Conservation (phyloP, 2,797 vertebrate genomes). For the Amniataba percoides region DNA sequence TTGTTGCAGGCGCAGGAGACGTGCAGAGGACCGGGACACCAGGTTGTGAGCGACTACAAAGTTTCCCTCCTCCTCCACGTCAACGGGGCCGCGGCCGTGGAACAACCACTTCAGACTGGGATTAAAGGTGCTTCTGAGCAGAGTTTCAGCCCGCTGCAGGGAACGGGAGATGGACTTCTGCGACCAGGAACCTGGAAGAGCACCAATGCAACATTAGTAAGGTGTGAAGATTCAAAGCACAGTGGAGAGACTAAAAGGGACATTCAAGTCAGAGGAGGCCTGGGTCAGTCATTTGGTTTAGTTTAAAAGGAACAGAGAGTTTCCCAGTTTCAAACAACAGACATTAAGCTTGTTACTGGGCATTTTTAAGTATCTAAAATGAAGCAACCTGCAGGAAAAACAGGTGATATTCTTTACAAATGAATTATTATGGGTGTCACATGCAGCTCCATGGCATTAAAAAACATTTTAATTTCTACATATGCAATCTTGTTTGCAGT, state of each 20-base stretch:
- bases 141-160: slow-evolving; percentile 71
- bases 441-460: background rate
- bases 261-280: background rate
- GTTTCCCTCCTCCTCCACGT: slow-evolving; percentile 68
- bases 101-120: slow-evolving; percentile 77
- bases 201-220: background rate
- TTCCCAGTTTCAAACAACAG: background rate
- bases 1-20: slow-evolving; percentile 74
- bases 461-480: background rate
- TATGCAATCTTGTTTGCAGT: background rate
- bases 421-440: background rate
- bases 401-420: background rate
- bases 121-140: slow-evolving; percentile 72
- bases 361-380: too few relatives aligned
- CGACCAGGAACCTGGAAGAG: slow-evolving; percentile 58
- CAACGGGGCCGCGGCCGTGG: slow-evolving; percentile 48
- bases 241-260: background rate
- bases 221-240: background rate
- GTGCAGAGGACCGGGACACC: slow-evolving; percentile 72
- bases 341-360: too few relatives aligned
- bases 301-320: background rate
- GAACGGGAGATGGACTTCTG: slow-evolving; percentile 73
- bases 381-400: background rate
- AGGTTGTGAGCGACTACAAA: slow-evolving; percentile 73
- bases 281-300: background rate